Percentiles rank a stretch among this genome's conserved stretches.
These are phyloP conservation scores for Recurvirostra avosetta DNA, from an alignment of 2,113 vertebrate genomes.

Conservation along the genomic window DNA sequence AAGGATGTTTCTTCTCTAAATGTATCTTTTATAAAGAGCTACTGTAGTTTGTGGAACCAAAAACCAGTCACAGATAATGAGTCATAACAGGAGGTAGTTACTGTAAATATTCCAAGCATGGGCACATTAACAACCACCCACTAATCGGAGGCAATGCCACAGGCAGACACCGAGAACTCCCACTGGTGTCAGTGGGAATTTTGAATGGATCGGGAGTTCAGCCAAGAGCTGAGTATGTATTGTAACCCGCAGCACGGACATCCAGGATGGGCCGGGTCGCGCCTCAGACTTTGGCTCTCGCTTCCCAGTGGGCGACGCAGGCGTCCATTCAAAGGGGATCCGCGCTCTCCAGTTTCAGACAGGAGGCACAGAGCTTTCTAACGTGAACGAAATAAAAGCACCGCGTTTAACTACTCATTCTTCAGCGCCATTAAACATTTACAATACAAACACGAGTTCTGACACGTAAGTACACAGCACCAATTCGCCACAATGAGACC, in stretches of 20 bases:
- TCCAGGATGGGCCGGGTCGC: neutral
- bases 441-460: neutral
- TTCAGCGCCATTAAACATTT: neutral
- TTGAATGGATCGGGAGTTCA: slow-evolving; percentile 16
- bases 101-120: slow-evolving; percentile 60
- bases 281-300: neutral
- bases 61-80: slow-evolving; percentile 28
- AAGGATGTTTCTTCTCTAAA: neutral
- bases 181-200: slow-evolving; percentile 16
- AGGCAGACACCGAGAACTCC: slow-evolving; percentile 35
- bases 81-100: slow-evolving; percentile 43
- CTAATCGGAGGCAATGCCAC: slow-evolving; percentile 32
- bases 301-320: neutral
- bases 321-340: neutral
- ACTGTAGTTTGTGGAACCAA: neutral
- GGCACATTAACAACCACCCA: slow-evolving; percentile 60
- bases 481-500: neutral
- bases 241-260: neutral
- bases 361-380: neutral
- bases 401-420: neutral
- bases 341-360: neutral
- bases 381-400: neutral
- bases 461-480: neutral
- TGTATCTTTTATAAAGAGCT: neutral
- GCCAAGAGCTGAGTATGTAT: neutral